Percentiles rank a stretch among this genome's conserved stretches.
Conservation (phyloP, 2,888 invertebrate species). For the Argyresthia goedartella region DNA sequence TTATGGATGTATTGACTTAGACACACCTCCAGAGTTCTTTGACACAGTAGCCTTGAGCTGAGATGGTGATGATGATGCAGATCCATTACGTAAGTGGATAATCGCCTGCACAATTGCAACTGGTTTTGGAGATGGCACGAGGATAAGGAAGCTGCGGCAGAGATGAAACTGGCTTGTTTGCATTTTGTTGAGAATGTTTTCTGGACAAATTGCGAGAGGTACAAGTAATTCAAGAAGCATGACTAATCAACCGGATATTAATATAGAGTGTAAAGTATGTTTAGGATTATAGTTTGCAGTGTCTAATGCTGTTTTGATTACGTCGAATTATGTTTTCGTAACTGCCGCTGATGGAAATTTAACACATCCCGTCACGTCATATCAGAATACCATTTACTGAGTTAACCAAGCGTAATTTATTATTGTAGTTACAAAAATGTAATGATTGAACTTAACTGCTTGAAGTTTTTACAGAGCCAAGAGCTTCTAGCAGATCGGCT, state of each 20-base stretch:
- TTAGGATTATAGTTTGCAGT: slow-evolving; percentile 24
- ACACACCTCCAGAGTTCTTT: slow-evolving; percentile 42
- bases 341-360: slow-evolving; percentile 1
- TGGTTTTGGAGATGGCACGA: slow-evolving; percentile 26
- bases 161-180: too few relatives aligned
- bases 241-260: slow-evolving; percentile 32
- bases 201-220: too few relatives aligned
- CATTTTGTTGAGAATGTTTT: too few relatives aligned
- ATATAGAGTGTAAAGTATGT: slow-evolving; percentile 22
- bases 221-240: slow-evolving; percentile 23
- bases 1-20: slow-evolving; percentile 49
- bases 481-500: neutral
- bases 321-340: slow-evolving; percentile 9
- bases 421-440: too few relatives aligned
- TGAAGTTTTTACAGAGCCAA: too few relatives aligned
- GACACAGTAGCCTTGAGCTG: slow-evolving; percentile 38
- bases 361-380: slow-evolving; percentile 16
- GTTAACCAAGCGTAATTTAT: slow-evolving; percentile 5
- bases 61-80: slow-evolving; percentile 36
- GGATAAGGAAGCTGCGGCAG: too few relatives aligned
- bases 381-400: slow-evolving; percentile 33
- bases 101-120: slow-evolving; percentile 36
- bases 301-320: slow-evolving; percentile 62
- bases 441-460: too few relatives aligned
- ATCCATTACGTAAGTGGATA: slow-evolving; percentile 33